These are phyloP conservation scores for Nymphalis polychloros DNA, from an alignment of 2,888 invertebrate genomes.

Conservation along the genomic window DNA sequence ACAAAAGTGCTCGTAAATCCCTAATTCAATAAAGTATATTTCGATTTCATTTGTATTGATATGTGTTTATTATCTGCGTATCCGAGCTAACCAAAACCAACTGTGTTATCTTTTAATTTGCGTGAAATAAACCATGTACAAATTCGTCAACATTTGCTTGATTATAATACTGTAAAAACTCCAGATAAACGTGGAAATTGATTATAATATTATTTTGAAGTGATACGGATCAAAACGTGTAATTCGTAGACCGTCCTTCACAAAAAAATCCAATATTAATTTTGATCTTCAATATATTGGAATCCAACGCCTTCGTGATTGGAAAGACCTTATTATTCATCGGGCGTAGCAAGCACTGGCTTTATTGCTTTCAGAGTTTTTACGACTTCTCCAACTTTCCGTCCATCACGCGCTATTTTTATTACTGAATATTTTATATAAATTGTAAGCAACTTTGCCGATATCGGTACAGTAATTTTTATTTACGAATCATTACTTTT, in stretches of 20 bases:
- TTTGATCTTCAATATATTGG: slow-evolving; percentile 12
- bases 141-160: too few species aligned
- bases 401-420: slow-evolving; percentile 32
- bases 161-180: too few species aligned
- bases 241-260: neutral
- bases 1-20: too few species aligned
- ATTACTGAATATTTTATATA: slow-evolving; percentile 32
- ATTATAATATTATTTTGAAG: neutral
- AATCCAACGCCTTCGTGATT: slow-evolving; percentile 23
- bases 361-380: slow-evolving; percentile 32
- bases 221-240: neutral
- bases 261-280: slow-evolving; percentile 19
- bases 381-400: slow-evolving; percentile 24
- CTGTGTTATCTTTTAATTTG: too few species aligned
- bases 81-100: too few species aligned
- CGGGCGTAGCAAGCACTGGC: slow-evolving; percentile 24
- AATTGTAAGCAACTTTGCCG: slow-evolving; percentile 16
- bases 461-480: slow-evolving; percentile 8
- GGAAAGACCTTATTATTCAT: slow-evolving; percentile 31
- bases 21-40: too few species aligned
- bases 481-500: slow-evolving; percentile 8
- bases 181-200: neutral
- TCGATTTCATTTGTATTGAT: too few species aligned
- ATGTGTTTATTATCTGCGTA: too few species aligned
- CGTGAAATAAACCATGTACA: too few species aligned